These are phyloP conservation scores for Sardina pilchardus DNA, from an alignment of 2,113 vertebrate species.

Conservation along the genomic window DNA sequence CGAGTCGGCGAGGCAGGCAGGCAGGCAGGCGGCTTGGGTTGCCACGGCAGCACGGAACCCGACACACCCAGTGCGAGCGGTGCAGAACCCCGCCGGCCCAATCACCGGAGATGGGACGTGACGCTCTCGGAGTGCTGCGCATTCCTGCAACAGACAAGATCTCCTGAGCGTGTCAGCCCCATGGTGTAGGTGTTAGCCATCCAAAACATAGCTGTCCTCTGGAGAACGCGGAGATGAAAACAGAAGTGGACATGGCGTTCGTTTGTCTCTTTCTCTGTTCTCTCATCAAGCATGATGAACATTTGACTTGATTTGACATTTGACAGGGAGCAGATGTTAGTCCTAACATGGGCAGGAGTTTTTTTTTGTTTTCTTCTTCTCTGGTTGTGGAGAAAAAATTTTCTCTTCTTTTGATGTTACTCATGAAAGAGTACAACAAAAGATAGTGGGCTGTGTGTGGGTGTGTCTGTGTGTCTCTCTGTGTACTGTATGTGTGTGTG, in stretches of 20 bases:
- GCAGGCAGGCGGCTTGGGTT: conserved; percentile 1
- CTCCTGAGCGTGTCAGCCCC: conserved; percentile 9
- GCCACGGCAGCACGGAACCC: conserved; percentile 23
- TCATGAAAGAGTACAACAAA: background rate
- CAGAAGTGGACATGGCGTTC: conserved; percentile 4
- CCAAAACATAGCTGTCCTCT: conserved; percentile 17
- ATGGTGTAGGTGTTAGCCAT: background rate
- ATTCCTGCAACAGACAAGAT: conserved; percentile 42
- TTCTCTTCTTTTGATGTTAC: background rate
- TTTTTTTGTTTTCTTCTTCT: background rate
- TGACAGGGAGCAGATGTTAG: background rate
- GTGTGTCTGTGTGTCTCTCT: background rate
- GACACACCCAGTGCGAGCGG: conserved; percentile 7
- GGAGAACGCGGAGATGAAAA: conserved; percentile 8
- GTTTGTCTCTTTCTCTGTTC: background rate
- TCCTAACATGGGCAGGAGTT: background rate
- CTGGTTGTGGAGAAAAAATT: background rate
- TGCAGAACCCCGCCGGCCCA: background rate
- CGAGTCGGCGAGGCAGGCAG: conserved; percentile 42
- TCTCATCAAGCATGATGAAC: background rate
- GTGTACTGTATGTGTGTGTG: background rate
- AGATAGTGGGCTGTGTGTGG: background rate
- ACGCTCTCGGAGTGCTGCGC: conserved; percentile 23
- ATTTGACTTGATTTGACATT: background rate
- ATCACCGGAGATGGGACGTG: conserved; percentile 29